A percentile compares a stretch with the other conserved stretches of the same genome.
Evolutionary conservation across 2,888 invertebrate genomes (phyloP).

Genomic region (Eupithecia inturbata): DNA sequence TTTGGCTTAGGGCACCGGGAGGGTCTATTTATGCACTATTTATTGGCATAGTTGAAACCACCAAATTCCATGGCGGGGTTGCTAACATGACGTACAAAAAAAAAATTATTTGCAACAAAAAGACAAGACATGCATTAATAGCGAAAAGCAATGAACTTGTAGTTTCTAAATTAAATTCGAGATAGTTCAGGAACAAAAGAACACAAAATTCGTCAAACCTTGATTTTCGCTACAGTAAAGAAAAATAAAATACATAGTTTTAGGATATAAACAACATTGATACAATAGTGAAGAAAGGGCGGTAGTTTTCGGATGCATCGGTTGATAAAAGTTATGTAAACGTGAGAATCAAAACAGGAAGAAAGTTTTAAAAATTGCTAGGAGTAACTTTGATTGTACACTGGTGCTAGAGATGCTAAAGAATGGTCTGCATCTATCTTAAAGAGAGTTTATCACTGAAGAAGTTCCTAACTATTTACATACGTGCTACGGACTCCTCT

Average conservation of each 20-base stretch:
- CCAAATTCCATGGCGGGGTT: no score
- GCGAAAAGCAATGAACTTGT: slow-evolving; percentile 45
- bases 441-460: slow-evolving; percentile 46
- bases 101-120: not conserved
- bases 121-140: slow-evolving; percentile 43
- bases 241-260: slow-evolving; percentile 44
- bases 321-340: slow-evolving; percentile 61
- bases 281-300: slow-evolving; percentile 84
- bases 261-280: slow-evolving; percentile 76
- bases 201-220: slow-evolving; percentile 42
- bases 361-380: slow-evolving; percentile 53
- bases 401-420: slow-evolving; percentile 65
- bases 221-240: slow-evolving; percentile 51
- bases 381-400: slow-evolving; percentile 50
- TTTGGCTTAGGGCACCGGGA: no score
- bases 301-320: slow-evolving; percentile 79
- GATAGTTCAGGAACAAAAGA: slow-evolving; percentile 30
- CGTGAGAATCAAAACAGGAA: slow-evolving; percentile 51
- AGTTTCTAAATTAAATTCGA: slow-evolving; percentile 33
- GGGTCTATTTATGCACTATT: no score
- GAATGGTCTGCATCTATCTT: slow-evolving; percentile 62
- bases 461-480: slow-evolving; percentile 50
- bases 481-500: slow-evolving; percentile 39
- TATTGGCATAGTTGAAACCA: no score
- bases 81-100: no score